These are phyloP conservation scores for Eurois occulta DNA, from an alignment of 2,888 invertebrate species.

Conservation along the genomic window DNA sequence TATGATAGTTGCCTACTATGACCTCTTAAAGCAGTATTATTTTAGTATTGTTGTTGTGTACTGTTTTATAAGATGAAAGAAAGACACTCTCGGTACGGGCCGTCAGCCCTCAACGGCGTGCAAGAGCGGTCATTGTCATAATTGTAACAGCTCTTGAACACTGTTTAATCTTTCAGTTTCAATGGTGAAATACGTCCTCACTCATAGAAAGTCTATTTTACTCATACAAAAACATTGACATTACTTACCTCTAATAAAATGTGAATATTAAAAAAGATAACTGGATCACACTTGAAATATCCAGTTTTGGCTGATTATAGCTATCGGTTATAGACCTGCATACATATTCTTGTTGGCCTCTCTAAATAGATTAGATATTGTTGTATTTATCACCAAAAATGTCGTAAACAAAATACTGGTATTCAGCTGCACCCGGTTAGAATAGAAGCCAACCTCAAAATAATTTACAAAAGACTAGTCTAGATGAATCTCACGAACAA, in stretches of 20 bases:
- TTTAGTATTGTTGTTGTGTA: neutral
- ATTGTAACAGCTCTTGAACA: neutral
- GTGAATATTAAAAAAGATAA: neutral
- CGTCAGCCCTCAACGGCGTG: neutral
- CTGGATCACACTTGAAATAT: conserved; percentile 14
- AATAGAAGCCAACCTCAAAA: neutral
- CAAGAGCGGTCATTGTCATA: neutral
- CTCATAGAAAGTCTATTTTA: neutral
- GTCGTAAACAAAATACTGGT: neutral
- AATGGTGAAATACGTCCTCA: neutral
- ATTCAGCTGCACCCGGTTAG: neutral
- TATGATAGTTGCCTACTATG: neutral
- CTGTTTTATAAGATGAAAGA: neutral
- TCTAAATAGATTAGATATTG: conserved; percentile 17
- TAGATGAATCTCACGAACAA: neutral
- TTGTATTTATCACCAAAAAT: neutral
- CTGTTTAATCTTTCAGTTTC: neutral
- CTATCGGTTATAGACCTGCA: conserved; percentile 24
- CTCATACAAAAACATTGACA: neutral
- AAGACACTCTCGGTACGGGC: neutral
- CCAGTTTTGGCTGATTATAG: conserved; percentile 11
- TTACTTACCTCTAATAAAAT: neutral
- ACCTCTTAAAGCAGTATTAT: neutral
- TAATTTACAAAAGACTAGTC: neutral
- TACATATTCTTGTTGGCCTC: neutral